Conservation (phyloP, 2,888 invertebrate species). For the Volucella inflata region DNA sequence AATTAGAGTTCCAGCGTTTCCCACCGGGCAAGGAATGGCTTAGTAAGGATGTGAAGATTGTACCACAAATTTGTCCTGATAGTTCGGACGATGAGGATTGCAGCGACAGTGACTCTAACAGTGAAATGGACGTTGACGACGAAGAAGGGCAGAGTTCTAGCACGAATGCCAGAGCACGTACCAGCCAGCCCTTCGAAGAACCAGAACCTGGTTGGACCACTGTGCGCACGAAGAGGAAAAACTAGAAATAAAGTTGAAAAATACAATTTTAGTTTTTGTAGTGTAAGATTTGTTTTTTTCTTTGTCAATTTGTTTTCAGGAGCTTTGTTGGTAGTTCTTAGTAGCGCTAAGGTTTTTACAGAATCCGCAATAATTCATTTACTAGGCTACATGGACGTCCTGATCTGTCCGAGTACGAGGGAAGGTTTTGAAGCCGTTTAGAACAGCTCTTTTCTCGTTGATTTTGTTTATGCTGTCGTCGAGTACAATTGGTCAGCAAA, state of each 20-base stretch:
- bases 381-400: too few species aligned
- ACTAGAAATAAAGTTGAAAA: constrained; percentile 8
- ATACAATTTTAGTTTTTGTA: not conserved
- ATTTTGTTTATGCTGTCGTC: too few species aligned
- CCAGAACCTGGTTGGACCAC: constrained; percentile 89
- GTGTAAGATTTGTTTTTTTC: not conserved
- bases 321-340: too few species aligned
- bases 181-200: constrained; percentile 79
- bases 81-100: constrained; percentile 84
- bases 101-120: constrained; percentile 79
- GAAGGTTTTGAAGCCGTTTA: too few species aligned
- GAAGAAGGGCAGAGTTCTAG: constrained; percentile 78
- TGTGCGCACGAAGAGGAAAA: constrained; percentile 85
- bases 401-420: too few species aligned
- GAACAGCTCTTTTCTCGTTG: too few species aligned
- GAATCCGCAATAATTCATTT: too few species aligned
- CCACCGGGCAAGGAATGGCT: constrained; percentile 87
- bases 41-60: constrained; percentile 84
- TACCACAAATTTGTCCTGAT: constrained; percentile 77
- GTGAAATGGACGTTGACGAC: constrained; percentile 79
- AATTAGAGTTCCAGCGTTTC: constrained; percentile 86
- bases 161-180: constrained; percentile 77
- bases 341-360: too few species aligned
- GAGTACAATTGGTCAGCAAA: too few species aligned
- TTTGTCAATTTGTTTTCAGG: too few species aligned